A percentile compares a stretch with the other conserved stretches of the same genome.
Evolutionary conservation across 1,140 invertebrate species (phyloP).

Genomic region (Telenomus remus): DNA sequence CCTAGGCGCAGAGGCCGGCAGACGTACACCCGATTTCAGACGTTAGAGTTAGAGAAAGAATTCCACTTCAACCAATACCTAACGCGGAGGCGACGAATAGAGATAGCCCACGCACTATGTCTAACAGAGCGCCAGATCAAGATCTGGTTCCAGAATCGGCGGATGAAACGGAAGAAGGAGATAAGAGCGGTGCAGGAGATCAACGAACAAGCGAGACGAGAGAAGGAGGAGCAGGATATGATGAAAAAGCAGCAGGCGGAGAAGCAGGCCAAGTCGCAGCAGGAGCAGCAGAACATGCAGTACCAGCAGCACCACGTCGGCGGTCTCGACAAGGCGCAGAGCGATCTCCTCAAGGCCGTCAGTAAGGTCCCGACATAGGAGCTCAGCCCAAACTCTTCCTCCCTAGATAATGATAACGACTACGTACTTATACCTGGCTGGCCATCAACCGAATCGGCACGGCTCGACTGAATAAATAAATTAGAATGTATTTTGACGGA

Average conservation of each 20-base stretch:
- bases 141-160: conserved; percentile 97
- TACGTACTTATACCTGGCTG: conserved; percentile 67
- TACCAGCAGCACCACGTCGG: conserved; percentile 80
- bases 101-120: conserved; percentile 96
- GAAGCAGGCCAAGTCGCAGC: conserved; percentile 86
- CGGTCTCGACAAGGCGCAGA: conserved; percentile 80
- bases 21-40: conserved; percentile 97
- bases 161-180: conserved; percentile 99
- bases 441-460: conserved; percentile 47
- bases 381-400: conserved; percentile 62
- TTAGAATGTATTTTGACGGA: conserved; percentile 66
- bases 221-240: conserved; percentile 92
- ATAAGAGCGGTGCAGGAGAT: conserved; percentile 94
- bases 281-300: conserved; percentile 76
- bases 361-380: conserved; percentile 81
- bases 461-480: conserved; percentile 63
- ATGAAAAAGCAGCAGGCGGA: conserved; percentile 92
- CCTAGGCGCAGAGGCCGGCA: conserved; percentile 94
- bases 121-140: conserved; percentile 97
- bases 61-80: conserved; percentile 99
- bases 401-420: conserved; percentile 62
- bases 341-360: conserved; percentile 80
- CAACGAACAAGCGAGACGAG: conserved; percentile 93
- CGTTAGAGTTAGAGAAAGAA: conserved; percentile 96
- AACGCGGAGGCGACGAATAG: conserved; percentile 94